These are phyloP conservation scores for Oenanthe oenanthe DNA, from an alignment of 2,113 vertebrate genomes.

Conservation along the genomic window DNA sequence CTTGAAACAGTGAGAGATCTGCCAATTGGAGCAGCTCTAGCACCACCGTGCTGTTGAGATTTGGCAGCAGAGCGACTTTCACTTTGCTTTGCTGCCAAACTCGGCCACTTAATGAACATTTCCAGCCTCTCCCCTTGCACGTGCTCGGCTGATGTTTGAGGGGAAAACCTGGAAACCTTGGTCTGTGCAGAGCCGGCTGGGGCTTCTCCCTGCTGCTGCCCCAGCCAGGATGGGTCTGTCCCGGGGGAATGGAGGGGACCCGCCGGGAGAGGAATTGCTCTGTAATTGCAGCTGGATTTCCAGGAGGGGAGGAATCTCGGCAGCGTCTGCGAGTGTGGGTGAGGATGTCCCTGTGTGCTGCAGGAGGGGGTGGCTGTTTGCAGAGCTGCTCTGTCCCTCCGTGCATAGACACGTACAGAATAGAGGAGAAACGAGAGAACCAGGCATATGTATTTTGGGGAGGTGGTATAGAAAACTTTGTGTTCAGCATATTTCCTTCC, in stretches of 20 bases:
- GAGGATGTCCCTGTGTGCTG: not conserved
- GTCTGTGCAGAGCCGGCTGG: fast-evolving
- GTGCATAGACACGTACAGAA: not conserved
- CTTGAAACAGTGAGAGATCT: not conserved
- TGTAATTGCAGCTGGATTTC: not conserved
- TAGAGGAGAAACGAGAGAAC: not conserved
- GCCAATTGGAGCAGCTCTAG: slow-evolving; percentile 26
- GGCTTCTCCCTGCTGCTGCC: not conserved
- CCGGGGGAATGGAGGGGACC: not conserved
- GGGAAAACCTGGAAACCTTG: not conserved
- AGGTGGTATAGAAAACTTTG: not conserved
- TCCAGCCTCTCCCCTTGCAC: slow-evolving; percentile 1
- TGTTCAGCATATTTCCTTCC: not conserved
- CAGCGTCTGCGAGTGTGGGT: not conserved
- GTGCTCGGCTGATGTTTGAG: not conserved
- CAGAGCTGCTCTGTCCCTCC: not conserved
- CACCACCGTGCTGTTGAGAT: slow-evolving; percentile 43
- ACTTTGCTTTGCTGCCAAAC: slow-evolving; percentile 29
- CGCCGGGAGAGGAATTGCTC: not conserved
- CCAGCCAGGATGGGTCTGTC: not conserved
- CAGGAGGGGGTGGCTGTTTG: not conserved
- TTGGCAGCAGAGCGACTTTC: slow-evolving; percentile 37
- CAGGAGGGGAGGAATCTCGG: not conserved
- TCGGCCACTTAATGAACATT: slow-evolving; percentile 10
- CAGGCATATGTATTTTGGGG: fast-evolving